A percentile compares a stretch with the other conserved stretches of the same genome.
Conservation (phyloP, 2,888 invertebrate genomes). For the Drosophila monieri region DNA sequence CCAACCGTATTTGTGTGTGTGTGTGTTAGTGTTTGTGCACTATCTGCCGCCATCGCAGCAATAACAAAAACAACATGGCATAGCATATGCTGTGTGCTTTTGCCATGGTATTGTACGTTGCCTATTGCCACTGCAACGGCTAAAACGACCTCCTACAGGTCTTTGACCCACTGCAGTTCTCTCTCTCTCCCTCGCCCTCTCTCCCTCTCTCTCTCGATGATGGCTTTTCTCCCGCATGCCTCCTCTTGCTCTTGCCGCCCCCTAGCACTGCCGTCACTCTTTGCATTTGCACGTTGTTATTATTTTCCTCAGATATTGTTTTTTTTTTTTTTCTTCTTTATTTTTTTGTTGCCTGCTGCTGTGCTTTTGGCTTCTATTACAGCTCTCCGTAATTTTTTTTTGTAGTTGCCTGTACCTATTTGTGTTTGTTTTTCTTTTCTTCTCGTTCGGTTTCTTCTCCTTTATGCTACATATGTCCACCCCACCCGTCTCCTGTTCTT, state of each 20-base stretch:
- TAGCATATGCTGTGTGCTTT: conserved; percentile 42
- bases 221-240: not conserved
- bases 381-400: conserved; percentile 24
- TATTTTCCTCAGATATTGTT: conserved; percentile 39
- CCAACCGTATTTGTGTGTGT: conserved; percentile 18
- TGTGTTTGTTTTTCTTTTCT: conserved; percentile 18
- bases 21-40: conserved; percentile 51
- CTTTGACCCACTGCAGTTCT: conserved; percentile 81
- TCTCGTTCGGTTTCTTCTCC: conserved; percentile 3
- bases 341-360: conserved; percentile 25
- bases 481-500: conserved; percentile 38
- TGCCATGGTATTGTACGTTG: conserved; percentile 80
- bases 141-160: conserved; percentile 84
- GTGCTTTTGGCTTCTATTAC: conserved; percentile 38
- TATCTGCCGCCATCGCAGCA: conserved; percentile 67
- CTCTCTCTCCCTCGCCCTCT: conserved; percentile 22
- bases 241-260: not conserved
- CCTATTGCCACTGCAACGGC: conserved; percentile 80
- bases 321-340: conserved; percentile 13
- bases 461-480: conserved; percentile 6
- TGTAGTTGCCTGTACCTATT: conserved; percentile 29
- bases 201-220: conserved; percentile 7
- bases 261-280: conserved; percentile 28
- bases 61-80: conserved; percentile 12
- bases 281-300: conserved; percentile 71